Evolutionary conservation across 2,888 invertebrate genomes (phyloP).

Genomic region (Mylabris sibirica): DNA sequence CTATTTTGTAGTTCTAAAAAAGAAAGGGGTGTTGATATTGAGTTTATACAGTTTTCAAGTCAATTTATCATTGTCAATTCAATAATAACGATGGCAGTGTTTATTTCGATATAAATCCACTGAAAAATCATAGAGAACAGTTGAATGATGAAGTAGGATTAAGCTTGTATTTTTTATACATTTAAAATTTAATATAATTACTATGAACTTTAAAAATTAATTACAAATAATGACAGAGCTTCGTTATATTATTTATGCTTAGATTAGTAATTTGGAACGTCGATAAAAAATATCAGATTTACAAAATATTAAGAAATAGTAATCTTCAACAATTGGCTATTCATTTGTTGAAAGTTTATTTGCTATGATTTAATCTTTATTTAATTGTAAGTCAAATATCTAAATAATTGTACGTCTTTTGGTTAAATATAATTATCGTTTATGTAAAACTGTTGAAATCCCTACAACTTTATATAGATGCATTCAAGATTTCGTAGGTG

Average conservation of each 20-base stretch:
- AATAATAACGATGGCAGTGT: neutral
- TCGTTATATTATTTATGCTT: neutral
- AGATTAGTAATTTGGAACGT: neutral
- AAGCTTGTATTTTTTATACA: neutral
- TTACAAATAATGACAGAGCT: neutral
- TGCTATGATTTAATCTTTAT: too few relatives aligned
- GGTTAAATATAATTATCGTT: too few relatives aligned
- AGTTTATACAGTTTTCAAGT: constrained; percentile 9
- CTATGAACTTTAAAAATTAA: neutral
- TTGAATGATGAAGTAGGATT: neutral
- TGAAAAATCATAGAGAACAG: neutral
- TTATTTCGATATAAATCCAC: constrained; percentile 11
- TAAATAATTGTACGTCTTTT: too few relatives aligned
- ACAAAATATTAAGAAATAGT: neutral
- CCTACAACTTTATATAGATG: too few relatives aligned
- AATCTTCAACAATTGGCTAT: too few relatives aligned
- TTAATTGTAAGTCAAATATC: too few relatives aligned
- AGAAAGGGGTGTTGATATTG: neutral
- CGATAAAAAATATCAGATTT: neutral
- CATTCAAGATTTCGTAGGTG: too few relatives aligned
- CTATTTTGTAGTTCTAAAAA: neutral
- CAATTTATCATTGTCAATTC: constrained; percentile 12
- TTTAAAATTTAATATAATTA: neutral
- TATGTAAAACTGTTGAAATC: too few relatives aligned
- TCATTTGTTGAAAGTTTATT: too few relatives aligned